A percentile compares a stretch with the other conserved stretches of the same genome.
Evolutionary conservation across 2,113 vertebrate genomes (phyloP).

Genomic region (Panurus biarmicus): DNA sequence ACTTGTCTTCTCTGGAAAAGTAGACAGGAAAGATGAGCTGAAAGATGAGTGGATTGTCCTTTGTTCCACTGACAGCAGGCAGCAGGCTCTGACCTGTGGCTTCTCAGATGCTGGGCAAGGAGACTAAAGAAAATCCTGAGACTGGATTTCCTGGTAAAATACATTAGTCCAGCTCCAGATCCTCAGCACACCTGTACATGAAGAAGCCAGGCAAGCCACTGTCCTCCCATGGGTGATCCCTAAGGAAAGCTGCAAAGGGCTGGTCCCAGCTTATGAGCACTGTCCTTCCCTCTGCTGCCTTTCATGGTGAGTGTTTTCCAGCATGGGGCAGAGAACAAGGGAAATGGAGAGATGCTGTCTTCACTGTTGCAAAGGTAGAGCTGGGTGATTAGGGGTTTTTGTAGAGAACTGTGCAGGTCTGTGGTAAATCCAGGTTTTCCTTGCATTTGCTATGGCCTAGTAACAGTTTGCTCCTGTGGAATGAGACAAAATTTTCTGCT

Average conservation of each 20-base stretch:
- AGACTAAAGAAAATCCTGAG: neutral
- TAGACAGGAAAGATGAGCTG: neutral
- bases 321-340: neutral
- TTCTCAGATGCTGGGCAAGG: neutral
- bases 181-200: neutral
- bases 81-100: neutral
- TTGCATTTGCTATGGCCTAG: neutral
- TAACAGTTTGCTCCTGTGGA: neutral
- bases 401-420: neutral
- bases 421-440: neutral
- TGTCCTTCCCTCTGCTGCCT: neutral
- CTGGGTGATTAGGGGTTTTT: neutral
- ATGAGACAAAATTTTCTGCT: neutral
- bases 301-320: neutral
- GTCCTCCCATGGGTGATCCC: rapidly evolving
- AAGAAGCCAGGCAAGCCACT: neutral
- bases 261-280: neutral
- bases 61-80: neutral
- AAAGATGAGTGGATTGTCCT: neutral
- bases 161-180: neutral
- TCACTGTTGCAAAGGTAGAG: neutral
- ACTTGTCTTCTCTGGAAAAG: neutral
- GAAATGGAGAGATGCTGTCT: neutral
- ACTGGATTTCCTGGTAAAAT: neutral
- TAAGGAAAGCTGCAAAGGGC: neutral